Conservation (phyloP, 1,140 invertebrate species). For the Aphelenchoides besseyi region DNA sequence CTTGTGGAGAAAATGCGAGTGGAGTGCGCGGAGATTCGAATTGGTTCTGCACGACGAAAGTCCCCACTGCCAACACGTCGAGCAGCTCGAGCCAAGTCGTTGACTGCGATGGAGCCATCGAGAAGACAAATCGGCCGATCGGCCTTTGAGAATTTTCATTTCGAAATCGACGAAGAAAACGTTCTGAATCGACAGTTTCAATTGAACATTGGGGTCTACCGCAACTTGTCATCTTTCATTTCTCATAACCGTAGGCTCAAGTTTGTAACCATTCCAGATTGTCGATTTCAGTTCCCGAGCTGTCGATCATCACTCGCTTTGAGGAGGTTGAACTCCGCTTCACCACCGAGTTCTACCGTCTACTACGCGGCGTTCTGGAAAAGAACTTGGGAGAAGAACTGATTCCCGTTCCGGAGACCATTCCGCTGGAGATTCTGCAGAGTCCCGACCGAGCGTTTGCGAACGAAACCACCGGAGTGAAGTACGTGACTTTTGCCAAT, state of each 20-base stretch:
- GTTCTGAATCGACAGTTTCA: constrained; percentile 77
- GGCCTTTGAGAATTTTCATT: constrained; percentile 61
- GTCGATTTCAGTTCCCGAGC: constrained; percentile 73
- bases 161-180: constrained; percentile 68
- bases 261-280: background rate
- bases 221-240: constrained; percentile 75
- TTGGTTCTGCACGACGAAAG: constrained; percentile 17
- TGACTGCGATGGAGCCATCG: too few species aligned
- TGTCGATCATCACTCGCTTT: constrained; percentile 78
- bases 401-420: constrained; percentile 68
- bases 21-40: constrained; percentile 13
- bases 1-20: constrained; percentile 42
- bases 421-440: constrained; percentile 47
- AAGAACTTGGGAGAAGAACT: constrained; percentile 88
- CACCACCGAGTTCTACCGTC: constrained; percentile 79
- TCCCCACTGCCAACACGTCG: constrained; percentile 17
- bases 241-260: constrained; percentile 67
- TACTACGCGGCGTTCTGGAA: constrained; percentile 80
- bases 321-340: constrained; percentile 80
- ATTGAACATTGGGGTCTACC: constrained; percentile 75
- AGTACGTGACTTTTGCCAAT: constrained; percentile 50
- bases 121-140: constrained; percentile 14
- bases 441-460: constrained; percentile 27
- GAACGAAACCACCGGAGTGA: constrained; percentile 11
- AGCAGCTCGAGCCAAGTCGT: too few species aligned